A percentile compares a stretch with the other conserved stretches of the same genome.
Conservation (phyloP, 1,140 invertebrate species). For the Macrotrachela quadricornifera region DNA sequence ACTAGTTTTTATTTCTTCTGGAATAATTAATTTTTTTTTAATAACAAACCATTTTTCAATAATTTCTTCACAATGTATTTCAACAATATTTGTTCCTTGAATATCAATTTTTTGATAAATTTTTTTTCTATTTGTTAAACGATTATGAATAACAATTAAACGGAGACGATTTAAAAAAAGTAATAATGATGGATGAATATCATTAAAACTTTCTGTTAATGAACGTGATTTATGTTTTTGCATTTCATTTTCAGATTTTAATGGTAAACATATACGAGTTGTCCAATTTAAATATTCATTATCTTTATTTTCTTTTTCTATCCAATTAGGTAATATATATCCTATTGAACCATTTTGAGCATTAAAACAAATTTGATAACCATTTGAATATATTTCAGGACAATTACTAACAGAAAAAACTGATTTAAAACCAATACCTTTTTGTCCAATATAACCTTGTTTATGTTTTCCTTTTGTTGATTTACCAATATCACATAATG, state of each 20-base stretch:
- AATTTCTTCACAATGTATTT: background rate
- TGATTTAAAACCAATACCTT: conserved; percentile 33
- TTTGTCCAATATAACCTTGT: conserved; percentile 30
- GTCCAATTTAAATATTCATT: conserved; percentile 14
- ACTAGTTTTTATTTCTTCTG: background rate
- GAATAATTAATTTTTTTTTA: background rate
- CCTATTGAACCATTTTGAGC: conserved; percentile 17
- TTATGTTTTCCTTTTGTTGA: conserved; percentile 29
- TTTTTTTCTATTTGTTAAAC: background rate
- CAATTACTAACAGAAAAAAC: conserved; percentile 26
- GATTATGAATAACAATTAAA: conserved; percentile 7
- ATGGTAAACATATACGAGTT: conserved; percentile 19
- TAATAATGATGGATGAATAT: conserved; percentile 23
- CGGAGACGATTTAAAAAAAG: conserved; percentile 22
- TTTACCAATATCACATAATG: conserved; percentile 28
- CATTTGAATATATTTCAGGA: conserved; percentile 30
- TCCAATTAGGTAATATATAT: conserved; percentile 21
- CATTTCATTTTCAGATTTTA: conserved; percentile 17
- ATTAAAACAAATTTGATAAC: conserved; percentile 28
- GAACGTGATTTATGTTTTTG: conserved; percentile 9
- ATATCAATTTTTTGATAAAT: background rate
- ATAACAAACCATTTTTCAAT: conserved; percentile 3
- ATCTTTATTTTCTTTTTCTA: background rate
- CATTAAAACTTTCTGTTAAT: conserved; percentile 21
- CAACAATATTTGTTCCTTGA: background rate